Evolutionary conservation across 2,113 vertebrate genomes (phyloP), one percentile per base, ranked within the genome.

Genomic region (Calidris pugnax): DNA sequence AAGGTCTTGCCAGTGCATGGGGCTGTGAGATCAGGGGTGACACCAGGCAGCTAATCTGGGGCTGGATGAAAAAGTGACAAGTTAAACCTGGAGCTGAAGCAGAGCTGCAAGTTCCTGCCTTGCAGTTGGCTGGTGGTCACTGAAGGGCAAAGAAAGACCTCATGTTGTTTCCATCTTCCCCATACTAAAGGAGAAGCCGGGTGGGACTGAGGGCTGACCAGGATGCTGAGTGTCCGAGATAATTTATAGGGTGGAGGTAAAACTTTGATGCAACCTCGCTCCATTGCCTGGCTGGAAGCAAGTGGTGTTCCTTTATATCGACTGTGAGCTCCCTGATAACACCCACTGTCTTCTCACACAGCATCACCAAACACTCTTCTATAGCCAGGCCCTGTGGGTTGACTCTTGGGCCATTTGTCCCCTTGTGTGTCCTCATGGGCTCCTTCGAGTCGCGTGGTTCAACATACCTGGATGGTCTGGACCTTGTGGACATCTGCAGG

Each of bases 391-490:
- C 16, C 59, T 14, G 14, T 6, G 32, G 17, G 47, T 12, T 62
- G 37, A n/a, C 30, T 28, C 59, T 28, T 68, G 87, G 68, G 33
- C 53, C 75, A 20, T 57, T 13, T 26, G 37, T 67, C 7, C 66
- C 35, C 23, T 23, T 39, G 15, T 10, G 2, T 2, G 23, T 76
- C 60, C 77, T n/a, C 2, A 0, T 33, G 39, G 62, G 24, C 30
- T 85, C 26, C 48, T 68, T 18, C 17, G n/a, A 35, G 24, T 48
- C 4, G 0, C 33, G 0, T 5, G 18, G 35, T 55, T 78, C 56
- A 67, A 47, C 48, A 4, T 85, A 98, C 97, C 97, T 96, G 89
- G 26, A 89, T 71, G n/a, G 71, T n/a, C 32, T 55, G 27, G 17
- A 33, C 67, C 53, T 67, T 26, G 10, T 51, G 86, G 45, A 66